phyloP scores from a whole-genome alignment of 2,888 invertebrate species.

The Ditula angustiorana region DNA sequence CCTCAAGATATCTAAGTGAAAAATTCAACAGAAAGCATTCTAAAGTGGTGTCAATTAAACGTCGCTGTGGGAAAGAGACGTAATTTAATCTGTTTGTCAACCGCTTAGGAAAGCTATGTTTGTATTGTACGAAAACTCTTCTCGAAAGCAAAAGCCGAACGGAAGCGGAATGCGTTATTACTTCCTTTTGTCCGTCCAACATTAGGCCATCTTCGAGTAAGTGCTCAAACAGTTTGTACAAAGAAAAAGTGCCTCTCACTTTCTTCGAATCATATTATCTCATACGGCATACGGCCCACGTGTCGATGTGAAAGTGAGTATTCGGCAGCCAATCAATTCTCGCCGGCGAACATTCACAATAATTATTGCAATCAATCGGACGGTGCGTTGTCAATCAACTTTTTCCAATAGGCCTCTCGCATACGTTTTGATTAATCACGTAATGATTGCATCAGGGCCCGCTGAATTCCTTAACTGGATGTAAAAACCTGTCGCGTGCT shows the following conservation, averaged over 20 bases:
- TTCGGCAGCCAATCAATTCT: constrained; percentile 59
- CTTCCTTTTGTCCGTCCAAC: constrained; percentile 37
- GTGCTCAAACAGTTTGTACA: constrained; percentile 68
- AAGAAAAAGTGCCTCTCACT: constrained; percentile 82
- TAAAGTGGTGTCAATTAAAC: neutral
- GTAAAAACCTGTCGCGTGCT: neutral
- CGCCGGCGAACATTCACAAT: constrained; percentile 55
- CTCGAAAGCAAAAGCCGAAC: constrained; percentile 37
- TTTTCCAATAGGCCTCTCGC: constrained; percentile 57
- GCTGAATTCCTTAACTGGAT: constrained; percentile 6
- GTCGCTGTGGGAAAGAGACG: constrained; percentile 12
- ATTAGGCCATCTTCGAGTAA: constrained; percentile 42
- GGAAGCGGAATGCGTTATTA: constrained; percentile 39
- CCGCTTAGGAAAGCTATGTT: constrained; percentile 25
- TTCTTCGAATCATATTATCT: constrained; percentile 69
- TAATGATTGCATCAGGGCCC: constrained; percentile 25
- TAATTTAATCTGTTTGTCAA: constrained; percentile 31
- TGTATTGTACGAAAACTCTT: constrained; percentile 30
- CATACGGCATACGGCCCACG: constrained; percentile 67
- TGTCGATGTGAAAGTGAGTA: constrained; percentile 75
- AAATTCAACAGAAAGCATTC: constrained; percentile 1
- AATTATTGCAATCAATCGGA: constrained; percentile 59
- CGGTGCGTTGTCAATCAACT: constrained; percentile 60
- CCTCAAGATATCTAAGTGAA: neutral
- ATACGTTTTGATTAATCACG: constrained; percentile 16